Conservation (phyloP, 1,140 invertebrate species). For the Nasonia longicornis region DNA sequence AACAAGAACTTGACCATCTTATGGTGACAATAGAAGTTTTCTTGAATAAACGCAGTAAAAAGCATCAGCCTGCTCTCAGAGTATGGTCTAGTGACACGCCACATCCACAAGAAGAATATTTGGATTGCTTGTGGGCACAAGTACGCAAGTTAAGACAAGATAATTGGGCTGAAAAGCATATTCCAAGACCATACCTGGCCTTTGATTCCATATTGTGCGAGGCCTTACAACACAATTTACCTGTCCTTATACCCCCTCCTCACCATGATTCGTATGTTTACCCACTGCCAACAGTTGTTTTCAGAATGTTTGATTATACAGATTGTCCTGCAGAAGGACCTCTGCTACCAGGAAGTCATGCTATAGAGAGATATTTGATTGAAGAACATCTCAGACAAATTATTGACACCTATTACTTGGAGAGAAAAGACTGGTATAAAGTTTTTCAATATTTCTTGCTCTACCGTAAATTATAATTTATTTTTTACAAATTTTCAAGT, state of each 20-base stretch:
- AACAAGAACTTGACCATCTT: conserved; percentile 91
- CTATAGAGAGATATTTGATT: conserved; percentile 97
- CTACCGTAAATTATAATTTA: conserved; percentile 25
- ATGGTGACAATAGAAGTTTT: conserved; percentile 95
- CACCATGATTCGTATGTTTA: conserved; percentile 91
- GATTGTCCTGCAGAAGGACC: conserved; percentile 90
- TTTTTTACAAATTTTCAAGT: neutral
- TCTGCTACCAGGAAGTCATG: conserved; percentile 92
- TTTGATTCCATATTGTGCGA: conserved; percentile 96
- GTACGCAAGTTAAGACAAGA: conserved; percentile 91
- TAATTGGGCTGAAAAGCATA: conserved; percentile 98
- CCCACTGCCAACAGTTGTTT: conserved; percentile 91
- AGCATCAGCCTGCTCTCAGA: conserved; percentile 89
- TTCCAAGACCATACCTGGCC: conserved; percentile 92
- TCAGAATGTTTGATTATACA: conserved; percentile 98
- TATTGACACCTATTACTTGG: conserved; percentile 87
- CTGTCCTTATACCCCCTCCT: conserved; percentile 87
- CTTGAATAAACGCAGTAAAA: conserved; percentile 92
- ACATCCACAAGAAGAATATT: conserved; percentile 98
- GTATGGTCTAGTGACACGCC: conserved; percentile 94
- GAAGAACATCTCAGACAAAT: conserved; percentile 97
- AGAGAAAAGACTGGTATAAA: conserved; percentile 91
- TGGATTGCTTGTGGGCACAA: conserved; percentile 98
- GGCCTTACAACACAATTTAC: conserved; percentile 95
- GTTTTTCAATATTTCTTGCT: conserved; percentile 43